These are phyloP conservation scores for Limanda limanda DNA, from an alignment of 2,113 vertebrate species.

Conservation along the genomic window DNA sequence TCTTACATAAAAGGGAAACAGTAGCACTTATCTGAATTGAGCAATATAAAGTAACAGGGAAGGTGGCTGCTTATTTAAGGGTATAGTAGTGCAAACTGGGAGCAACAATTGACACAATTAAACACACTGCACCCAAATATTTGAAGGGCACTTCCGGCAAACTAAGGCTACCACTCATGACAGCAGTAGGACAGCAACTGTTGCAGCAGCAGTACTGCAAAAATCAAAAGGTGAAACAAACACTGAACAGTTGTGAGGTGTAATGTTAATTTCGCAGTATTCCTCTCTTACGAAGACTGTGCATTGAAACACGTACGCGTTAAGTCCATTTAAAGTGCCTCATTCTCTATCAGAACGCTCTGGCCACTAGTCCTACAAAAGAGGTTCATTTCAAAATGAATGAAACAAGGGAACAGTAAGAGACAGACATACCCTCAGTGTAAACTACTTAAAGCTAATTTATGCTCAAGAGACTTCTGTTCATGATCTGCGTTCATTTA, in stretches of 20 bases:
- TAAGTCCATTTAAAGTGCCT: neutral
- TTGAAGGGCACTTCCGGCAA: neutral
- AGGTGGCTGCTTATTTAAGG: conserved; percentile 9
- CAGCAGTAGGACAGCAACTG: neutral
- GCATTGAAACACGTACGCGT: neutral
- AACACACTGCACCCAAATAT: conserved; percentile 1
- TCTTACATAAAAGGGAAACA: conserved; percentile 46
- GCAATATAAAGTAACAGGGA: conserved; percentile 8
- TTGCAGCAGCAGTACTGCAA: conserved; percentile 9
- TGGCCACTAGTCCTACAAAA: too few species aligned
- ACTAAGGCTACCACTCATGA: neutral
- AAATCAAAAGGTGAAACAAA: conserved; percentile 23
- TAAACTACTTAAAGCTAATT: too few species aligned
- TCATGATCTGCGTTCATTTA: too few species aligned
- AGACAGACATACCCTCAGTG: too few species aligned
- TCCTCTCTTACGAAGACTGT: neutral
- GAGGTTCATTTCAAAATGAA: neutral
- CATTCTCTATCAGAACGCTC: too few species aligned
- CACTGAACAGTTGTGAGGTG: conserved; percentile 12
- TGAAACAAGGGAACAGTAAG: neutral
- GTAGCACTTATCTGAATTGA: conserved; percentile 14
- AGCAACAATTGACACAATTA: conserved; percentile 1
- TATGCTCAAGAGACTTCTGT: too few species aligned
- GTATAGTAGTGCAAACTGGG: neutral
- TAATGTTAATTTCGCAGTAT: conserved; percentile 15